Evolutionary conservation across 1,140 invertebrate genomes (phyloP), one percentile per base, ranked within the genome.

Genomic region (Caenorhabditis brenneri): DNA sequence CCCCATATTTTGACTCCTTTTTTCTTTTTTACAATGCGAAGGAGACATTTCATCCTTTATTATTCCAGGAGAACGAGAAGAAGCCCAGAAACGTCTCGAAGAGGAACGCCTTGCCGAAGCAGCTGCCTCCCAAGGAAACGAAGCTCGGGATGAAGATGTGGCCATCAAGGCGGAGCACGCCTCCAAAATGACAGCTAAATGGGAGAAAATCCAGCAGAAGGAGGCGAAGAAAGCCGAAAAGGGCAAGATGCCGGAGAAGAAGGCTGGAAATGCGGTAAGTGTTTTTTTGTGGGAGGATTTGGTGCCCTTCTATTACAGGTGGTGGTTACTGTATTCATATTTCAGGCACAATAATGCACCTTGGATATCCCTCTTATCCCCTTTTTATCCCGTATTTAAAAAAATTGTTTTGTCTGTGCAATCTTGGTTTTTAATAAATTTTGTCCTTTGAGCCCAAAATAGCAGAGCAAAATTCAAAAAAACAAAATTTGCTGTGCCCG

Each of bases 211-310:
- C 51, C 87, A 91, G 22, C 87, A 87, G 65, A 90, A 91, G 55
- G 89, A 90, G 82, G 89, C 89, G 5, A 90, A 90, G 55, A 91
- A 91, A 74, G 89, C 89, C 24, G 85, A 91, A 80, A 91, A 91
- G 79, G 78, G 74, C 12, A 84, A 88, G 60, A 90, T 90, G 89
- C 89, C 90, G 10, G 55, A 87, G 51, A 88, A 88, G 83, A 88
- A 88, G 39, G 33, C 79, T n/a, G 51, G 42, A 4, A 82, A 69
- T 78, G 80, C 6, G 65, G 65, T 74, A 55, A 1, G 53, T 16
- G 15, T 51, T 51, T 51, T 51, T 51, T 51, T 19, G 0, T 2
- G 6, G 4, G n/a, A n/a, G n/a, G n/a, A 19, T 51, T n/a, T 0
- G 15, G 49, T n/a, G 15, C 19, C 49, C n/a, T 51, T 51, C 15